Base-by-base conservation (phyloP, 2,888 invertebrate genomes). In the Elysia crispata region DNA sequence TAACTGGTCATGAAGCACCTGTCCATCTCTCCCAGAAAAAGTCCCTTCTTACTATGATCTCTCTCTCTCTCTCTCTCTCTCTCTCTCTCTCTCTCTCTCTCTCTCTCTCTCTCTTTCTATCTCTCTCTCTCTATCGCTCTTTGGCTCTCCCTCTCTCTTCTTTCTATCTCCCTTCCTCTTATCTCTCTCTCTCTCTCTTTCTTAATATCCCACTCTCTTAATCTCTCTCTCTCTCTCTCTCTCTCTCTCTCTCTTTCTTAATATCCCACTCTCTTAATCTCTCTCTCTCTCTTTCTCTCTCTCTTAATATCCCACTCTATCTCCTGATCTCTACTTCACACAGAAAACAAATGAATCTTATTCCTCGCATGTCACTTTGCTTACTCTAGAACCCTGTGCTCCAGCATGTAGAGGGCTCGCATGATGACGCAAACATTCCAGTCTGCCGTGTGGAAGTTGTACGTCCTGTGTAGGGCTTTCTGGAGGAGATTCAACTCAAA, bases 391-490 rank as follows among this genome's bases (percentile, higher is more conserved):
- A 85, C 87, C 62, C 83, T 75, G 66, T 86, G 86, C 70, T 86
- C 83, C 11, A 91, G 82, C 62, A 90, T 83, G 11, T 75, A 62
- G 15, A 89, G 66, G 49, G 87, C 85, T 62, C 85, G 86, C 20
- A 85, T 81, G 30, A 90, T 84, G 41, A 87, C 89, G 69, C 86
- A 85, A 13, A 87, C 82, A 81, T 91, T 91, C 91, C 91, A 91
- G 82, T 90, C 90, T 8, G 88, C 90, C 15, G 90, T 89, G 85
- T 91, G 91, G 72, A 88, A 86, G 83, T 91, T 91, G 82, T 85
- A 86, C 31, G 90, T 89, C 5, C 86, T 81, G 72, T 91, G 90
- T 0, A 90, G 80, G 0, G 86, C 85, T 33, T 85, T 83, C 79
- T 88, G 82, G 70, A 91, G 78, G 70, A 87, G 80, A 41, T 89